Conservation (phyloP, 2,113 vertebrate genomes). For the Petrocephalus microphthalmus region DNA sequence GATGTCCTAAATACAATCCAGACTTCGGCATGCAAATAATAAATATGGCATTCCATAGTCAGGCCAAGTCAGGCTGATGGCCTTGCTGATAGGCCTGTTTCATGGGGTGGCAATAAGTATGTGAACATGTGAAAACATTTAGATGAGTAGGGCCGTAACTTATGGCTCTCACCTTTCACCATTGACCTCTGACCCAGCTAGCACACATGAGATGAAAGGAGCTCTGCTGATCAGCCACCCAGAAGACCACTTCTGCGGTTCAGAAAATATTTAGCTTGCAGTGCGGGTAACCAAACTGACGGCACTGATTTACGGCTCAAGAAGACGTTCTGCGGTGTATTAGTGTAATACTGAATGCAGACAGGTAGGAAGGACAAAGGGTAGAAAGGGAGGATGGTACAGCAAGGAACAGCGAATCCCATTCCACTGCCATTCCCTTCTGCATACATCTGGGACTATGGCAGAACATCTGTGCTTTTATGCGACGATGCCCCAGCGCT, state of each 20-base stretch:
- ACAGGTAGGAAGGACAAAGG: neutral
- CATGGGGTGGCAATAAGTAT: neutral
- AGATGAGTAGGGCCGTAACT: neutral
- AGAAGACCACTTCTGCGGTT: neutral
- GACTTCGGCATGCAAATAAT: slow-evolving; percentile 28
- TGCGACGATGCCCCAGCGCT: neutral
- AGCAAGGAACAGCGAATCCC: neutral
- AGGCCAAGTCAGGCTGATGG: neutral
- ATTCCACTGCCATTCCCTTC: neutral
- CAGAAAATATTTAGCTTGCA: neutral
- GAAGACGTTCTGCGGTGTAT: neutral
- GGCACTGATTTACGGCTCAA: neutral
- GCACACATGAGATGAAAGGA: neutral
- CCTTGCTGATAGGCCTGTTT: neutral
- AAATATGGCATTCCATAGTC: neutral
- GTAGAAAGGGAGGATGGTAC: neutral
- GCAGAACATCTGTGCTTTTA: neutral
- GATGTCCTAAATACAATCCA: slow-evolving; percentile 48
- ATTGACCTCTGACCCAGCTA: neutral
- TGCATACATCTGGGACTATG: neutral
- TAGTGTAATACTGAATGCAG: neutral
- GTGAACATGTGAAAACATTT: slow-evolving; percentile 4
- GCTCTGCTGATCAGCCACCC: neutral
- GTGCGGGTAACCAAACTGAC: neutral
- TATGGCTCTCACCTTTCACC: slow-evolving; percentile 1